These are phyloP conservation scores for Dichetophora obliterata DNA, from an alignment of 2,888 invertebrate species.

Conservation along the genomic window DNA sequence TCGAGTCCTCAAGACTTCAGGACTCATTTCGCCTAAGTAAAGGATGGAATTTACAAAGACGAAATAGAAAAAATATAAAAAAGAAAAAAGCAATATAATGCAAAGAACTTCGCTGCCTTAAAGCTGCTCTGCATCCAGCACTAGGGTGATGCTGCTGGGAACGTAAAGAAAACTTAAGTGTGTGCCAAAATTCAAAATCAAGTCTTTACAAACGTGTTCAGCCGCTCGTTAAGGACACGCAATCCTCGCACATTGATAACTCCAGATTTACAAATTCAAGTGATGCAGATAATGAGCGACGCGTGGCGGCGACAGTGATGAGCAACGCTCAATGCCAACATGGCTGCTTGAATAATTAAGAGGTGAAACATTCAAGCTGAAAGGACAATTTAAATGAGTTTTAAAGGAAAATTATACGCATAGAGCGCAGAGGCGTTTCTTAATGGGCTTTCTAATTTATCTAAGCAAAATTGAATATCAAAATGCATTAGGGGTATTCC, in stretches of 20 bases:
- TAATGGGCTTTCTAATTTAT: too few relatives aligned
- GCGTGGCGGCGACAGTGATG: constrained; percentile 57
- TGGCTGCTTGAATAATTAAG: background rate
- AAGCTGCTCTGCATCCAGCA: background rate
- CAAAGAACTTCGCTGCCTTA: too few relatives aligned
- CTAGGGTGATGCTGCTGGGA: background rate
- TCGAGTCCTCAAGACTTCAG: constrained; percentile 51
- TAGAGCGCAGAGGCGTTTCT: too few relatives aligned
- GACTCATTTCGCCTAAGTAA: background rate
- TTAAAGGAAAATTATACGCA: too few relatives aligned
- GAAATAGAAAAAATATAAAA: background rate
- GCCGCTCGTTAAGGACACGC: background rate
- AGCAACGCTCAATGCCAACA: background rate
- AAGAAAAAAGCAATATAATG: background rate
- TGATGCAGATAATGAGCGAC: constrained; percentile 65
- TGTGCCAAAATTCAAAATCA: constrained; percentile 3
- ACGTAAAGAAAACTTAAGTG: background rate
- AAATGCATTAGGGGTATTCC: too few relatives aligned
- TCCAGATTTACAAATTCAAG: constrained; percentile 57
- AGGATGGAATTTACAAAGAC: background rate
- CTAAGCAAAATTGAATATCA: too few relatives aligned
- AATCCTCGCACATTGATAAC: background rate
- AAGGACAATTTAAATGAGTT: too few relatives aligned
- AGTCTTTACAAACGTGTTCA: background rate
- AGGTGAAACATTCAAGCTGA: constrained; percentile 6